Percentiles rank a stretch among this genome's conserved stretches.
Conservation (phyloP, 2,113 vertebrate species). For the Syngnathoides biaculeatus region DNA sequence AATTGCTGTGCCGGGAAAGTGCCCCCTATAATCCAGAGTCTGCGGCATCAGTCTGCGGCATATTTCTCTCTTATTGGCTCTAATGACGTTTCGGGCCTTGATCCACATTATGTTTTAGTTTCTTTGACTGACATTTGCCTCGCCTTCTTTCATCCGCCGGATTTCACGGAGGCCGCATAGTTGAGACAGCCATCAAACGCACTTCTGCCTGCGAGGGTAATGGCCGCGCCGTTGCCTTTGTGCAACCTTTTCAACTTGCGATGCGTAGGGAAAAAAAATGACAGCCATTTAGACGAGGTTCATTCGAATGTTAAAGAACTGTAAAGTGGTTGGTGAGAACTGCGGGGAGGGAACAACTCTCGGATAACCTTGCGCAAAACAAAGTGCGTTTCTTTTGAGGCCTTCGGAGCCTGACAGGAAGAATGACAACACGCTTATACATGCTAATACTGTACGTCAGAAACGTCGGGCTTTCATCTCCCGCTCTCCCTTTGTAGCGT, state of each 20-base stretch:
- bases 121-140: constrained; percentile 65
- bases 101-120: constrained; percentile 39
- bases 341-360: constrained; percentile 3
- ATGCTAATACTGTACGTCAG: background rate
- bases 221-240: constrained; percentile 38
- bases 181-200: constrained; percentile 48
- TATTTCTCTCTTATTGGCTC: constrained; percentile 61
- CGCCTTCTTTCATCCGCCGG: constrained; percentile 34
- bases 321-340: constrained; percentile 23
- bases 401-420: background rate
- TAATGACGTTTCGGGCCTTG: constrained; percentile 33
- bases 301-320: constrained; percentile 39
- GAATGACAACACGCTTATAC: constrained; percentile 14
- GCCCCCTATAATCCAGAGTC: constrained; percentile 52
- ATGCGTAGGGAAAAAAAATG: constrained; percentile 46
- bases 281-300: constrained; percentile 52
- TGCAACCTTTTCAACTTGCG: constrained; percentile 56
- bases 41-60: constrained; percentile 36
- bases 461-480: constrained; percentile 7
- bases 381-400: constrained; percentile 16
- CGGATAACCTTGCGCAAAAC: constrained; percentile 5
- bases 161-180: constrained; percentile 29
- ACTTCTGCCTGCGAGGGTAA: constrained; percentile 42
- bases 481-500: background rate
- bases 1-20: constrained; percentile 63